These are phyloP conservation scores for Glaucopsyche alexis DNA, from an alignment of 2,888 invertebrate species.

Conservation along the genomic window DNA sequence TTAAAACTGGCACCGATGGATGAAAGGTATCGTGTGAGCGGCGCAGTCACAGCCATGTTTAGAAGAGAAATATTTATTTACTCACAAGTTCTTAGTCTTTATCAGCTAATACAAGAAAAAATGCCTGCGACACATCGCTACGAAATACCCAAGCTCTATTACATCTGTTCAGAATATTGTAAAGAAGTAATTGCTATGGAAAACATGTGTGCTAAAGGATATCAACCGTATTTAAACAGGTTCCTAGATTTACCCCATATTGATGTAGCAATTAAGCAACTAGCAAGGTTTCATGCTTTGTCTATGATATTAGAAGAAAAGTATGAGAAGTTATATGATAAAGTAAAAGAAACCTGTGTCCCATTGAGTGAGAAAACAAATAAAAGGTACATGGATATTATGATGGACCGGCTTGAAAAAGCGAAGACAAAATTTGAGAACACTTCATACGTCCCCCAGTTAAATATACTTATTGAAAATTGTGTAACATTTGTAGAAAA, in stretches of 20 bases:
- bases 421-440: slow-evolving; percentile 53
- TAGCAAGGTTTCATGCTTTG: slow-evolving; percentile 64
- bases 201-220: slow-evolving; percentile 59
- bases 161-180: slow-evolving; percentile 54
- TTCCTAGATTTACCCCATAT: slow-evolving; percentile 62
- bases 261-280: slow-evolving; percentile 51
- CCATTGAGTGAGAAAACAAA: slow-evolving; percentile 56
- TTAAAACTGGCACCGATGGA: slow-evolving; percentile 68
- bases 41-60: slow-evolving; percentile 63
- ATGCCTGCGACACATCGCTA: slow-evolving; percentile 40
- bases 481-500: slow-evolving; percentile 50
- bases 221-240: slow-evolving; percentile 51
- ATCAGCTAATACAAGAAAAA: slow-evolving; percentile 48
- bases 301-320: slow-evolving; percentile 57
- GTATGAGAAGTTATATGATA: slow-evolving; percentile 47
- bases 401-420: slow-evolving; percentile 60
- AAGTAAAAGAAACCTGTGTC: slow-evolving; percentile 51
- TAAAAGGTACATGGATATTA: slow-evolving; percentile 58
- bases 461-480: slow-evolving; percentile 50
- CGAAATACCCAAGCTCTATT: slow-evolving; percentile 58
- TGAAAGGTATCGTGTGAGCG: slow-evolving; percentile 63
- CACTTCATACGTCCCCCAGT: slow-evolving; percentile 50
- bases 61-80: slow-evolving; percentile 64
- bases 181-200: slow-evolving; percentile 62
- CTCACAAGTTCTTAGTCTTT: slow-evolving; percentile 51